Evolutionary conservation across 2,797 vertebrate species (phyloP), one percentile per base, ranked within the genome.

Genomic region (Girardinus metallicus): DNA sequence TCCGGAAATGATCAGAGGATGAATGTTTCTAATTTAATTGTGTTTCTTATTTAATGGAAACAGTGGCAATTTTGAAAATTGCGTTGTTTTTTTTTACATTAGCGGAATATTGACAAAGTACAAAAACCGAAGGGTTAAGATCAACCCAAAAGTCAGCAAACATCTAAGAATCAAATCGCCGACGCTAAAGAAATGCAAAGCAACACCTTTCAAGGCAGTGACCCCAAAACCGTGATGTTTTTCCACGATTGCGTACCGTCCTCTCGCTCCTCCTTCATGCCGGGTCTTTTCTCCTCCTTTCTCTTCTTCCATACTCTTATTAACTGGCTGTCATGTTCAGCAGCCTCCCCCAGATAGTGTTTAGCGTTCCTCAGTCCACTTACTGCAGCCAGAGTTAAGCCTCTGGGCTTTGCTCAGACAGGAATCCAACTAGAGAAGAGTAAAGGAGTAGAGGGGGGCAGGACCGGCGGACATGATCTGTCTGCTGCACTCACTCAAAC

Each of bases 271-370:
- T 23, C 53, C 47, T 43, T 70, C 78, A 0, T 8, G 39, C 18
- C 72, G 68, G 76, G 78, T 77, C 70, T 79, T 80, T 78, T 79
- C 39, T 83, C n/a, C 84, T 71, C 90, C 89, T 89, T 47, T 76
- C 79, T 86, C 81, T 36, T 88, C 88, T 84, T 84, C 90, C 87
- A 76, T 82, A 83, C 91, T 78, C 90, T 93, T 93, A 94, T 94
- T 93, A 95, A 93, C 91, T 90, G 86, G 89, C 92, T 94, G 94
- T 94, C 93, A 94, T 93, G 93, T 93, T 92, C 88, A 75, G 86
- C 90, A 88, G 85, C 81, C 85, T 82, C 82, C 85, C 88, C 89
- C 78, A 93, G 91, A 93, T 91, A 84, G 92, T 86, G 92, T 93
- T 95, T 93, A 95, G 90, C 87, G 88, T 86, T 90, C 83, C 86